Conservation (phyloP, 2,888 invertebrate species). For the Vanessa cardui region DNA sequence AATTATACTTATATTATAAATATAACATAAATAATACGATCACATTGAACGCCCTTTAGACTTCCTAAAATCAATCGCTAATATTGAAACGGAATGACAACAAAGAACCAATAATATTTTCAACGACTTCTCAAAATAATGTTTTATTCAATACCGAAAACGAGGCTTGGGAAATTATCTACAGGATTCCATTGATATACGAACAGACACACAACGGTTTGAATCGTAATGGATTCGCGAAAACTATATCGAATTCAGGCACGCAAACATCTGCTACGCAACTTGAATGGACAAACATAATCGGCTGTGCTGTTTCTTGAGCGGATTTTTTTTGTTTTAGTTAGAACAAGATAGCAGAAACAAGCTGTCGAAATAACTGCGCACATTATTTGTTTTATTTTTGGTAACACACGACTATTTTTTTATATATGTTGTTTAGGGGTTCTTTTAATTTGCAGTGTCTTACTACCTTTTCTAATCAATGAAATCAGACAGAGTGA, state of each 20-base stretch:
- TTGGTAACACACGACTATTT: too few relatives aligned
- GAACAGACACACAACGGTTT: conserved; percentile 16
- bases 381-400: too few relatives aligned
- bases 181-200: conserved; percentile 29
- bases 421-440: too few relatives aligned
- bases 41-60: too few relatives aligned
- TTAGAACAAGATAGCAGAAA: background rate
- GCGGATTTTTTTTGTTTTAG: background rate
- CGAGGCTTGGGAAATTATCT: conserved; percentile 25
- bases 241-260: conserved; percentile 18
- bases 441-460: too few relatives aligned
- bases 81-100: background rate
- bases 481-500: too few relatives aligned
- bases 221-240: conserved; percentile 28
- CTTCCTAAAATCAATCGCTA: background rate
- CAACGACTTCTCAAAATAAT: conserved; percentile 17
- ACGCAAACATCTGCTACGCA: background rate
- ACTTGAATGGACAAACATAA: background rate
- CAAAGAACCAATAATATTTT: conserved; percentile 5
- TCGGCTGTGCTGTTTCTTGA: background rate
- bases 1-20: too few relatives aligned
- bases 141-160: conserved; percentile 35
- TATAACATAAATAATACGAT: too few relatives aligned
- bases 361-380: too few relatives aligned
- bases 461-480: too few relatives aligned